A percentile compares a stretch with the other conserved stretches of the same genome.
phyloP scores from a whole-genome alignment of 2,888 invertebrate species.

The Drosophila lutescens region DNA sequence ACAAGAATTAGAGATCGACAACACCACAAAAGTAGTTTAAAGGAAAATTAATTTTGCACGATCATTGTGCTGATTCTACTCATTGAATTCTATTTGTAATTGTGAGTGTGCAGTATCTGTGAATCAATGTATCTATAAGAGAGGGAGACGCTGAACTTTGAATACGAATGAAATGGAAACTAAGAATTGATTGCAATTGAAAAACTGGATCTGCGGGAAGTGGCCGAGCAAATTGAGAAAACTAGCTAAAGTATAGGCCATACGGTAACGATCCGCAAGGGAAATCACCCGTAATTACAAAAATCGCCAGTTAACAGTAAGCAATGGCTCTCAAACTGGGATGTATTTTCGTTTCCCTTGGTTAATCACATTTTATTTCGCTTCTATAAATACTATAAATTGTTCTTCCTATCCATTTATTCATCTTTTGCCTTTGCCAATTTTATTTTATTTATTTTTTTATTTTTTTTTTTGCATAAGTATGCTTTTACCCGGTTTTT shows the following conservation, averaged over 20 bases:
- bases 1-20: constrained; percentile 48
- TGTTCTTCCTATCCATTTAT: too few species aligned
- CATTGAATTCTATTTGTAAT: constrained; percentile 52
- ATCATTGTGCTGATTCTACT: constrained; percentile 69
- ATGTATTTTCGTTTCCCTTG: neutral
- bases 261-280: constrained; percentile 49
- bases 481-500: too few species aligned
- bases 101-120: constrained; percentile 12
- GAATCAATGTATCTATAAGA: constrained; percentile 1
- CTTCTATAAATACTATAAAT: too few species aligned
- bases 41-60: constrained; percentile 62
- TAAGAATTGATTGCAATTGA: constrained; percentile 70
- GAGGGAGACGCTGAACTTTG: constrained; percentile 24
- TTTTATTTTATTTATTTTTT: too few species aligned
- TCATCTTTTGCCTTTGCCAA: too few species aligned
- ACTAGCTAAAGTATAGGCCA: constrained; percentile 53
- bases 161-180: constrained; percentile 62
- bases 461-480: too few species aligned
- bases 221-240: constrained; percentile 53
- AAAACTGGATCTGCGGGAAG: constrained; percentile 58
- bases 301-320: constrained; percentile 54
- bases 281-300: constrained; percentile 54
- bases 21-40: constrained; percentile 46
- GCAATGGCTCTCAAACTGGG: constrained; percentile 7
- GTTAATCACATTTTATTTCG: neutral